Percentiles rank a stretch among this genome's conserved stretches.
Conservation (phyloP, 2,888 invertebrate genomes). For the Galerucella pusilla region DNA sequence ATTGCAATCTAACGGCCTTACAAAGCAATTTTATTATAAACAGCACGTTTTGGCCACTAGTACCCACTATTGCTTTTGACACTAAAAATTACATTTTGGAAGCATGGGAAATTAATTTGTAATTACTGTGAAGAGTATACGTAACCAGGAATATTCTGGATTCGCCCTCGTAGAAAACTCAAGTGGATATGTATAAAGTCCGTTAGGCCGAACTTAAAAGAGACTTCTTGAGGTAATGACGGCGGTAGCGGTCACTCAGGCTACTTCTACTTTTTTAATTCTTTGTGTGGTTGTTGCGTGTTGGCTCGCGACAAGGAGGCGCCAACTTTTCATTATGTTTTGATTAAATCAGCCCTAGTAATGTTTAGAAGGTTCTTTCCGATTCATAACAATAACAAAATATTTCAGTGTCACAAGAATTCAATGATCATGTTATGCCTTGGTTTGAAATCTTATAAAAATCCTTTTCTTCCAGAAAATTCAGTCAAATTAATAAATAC, state of each 20-base stretch:
- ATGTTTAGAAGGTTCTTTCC: constrained; percentile 25
- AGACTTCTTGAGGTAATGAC: constrained; percentile 51
- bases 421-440: neutral
- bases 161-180: too few species aligned
- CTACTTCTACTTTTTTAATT: constrained; percentile 54
- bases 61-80: too few species aligned
- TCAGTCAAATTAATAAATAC: too few species aligned
- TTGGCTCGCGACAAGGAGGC: constrained; percentile 63
- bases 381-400: neutral
- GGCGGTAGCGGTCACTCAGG: constrained; percentile 13
- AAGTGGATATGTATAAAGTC: neutral
- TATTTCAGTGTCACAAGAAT: neutral
- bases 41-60: too few species aligned
- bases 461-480: too few species aligned
- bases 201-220: constrained; percentile 17
- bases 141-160: too few species aligned
- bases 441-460: too few species aligned
- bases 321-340: constrained; percentile 65
- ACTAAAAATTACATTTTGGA: too few species aligned
- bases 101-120: too few species aligned
- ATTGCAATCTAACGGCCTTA: too few species aligned
- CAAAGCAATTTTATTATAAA: too few species aligned
- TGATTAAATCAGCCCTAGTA: constrained; percentile 58
- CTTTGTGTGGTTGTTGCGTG: constrained; percentile 63
- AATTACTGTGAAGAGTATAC: too few species aligned